Evolutionary conservation across 2,888 invertebrate genomes (phyloP).

Genomic region (Desoria tigrina): DNA sequence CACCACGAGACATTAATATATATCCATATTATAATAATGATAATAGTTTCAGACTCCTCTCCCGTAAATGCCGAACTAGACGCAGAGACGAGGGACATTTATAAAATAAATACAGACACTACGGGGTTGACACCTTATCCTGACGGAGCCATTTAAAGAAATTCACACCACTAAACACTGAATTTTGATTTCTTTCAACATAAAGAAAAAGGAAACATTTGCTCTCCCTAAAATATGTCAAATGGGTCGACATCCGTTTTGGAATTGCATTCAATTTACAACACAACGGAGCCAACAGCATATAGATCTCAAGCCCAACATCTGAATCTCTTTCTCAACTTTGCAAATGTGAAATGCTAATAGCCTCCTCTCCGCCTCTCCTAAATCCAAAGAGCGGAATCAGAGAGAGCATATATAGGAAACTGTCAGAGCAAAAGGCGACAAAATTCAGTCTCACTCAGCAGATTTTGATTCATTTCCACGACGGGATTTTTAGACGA

Average conservation of each 20-base stretch:
- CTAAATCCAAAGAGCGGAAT: background rate
- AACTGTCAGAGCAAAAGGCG: slow-evolving; percentile 8
- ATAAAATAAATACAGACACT: too few species aligned
- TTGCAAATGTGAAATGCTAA: slow-evolving; percentile 3
- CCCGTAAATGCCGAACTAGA: too few species aligned
- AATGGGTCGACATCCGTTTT: slow-evolving; percentile 11
- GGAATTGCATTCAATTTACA: slow-evolving; percentile 7
- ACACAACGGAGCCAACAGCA: background rate
- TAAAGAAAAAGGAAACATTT: slow-evolving; percentile 28
- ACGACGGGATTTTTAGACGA: background rate
- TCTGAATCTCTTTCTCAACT: background rate
- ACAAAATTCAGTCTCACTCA: slow-evolving; percentile 12
- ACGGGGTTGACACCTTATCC: too few species aligned
- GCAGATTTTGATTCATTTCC: slow-evolving; percentile 15
- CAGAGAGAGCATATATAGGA: slow-evolving; percentile 8
- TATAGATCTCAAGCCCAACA: too few species aligned
- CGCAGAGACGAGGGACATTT: too few species aligned
- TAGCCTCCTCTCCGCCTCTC: too few species aligned
- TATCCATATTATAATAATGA: too few species aligned
- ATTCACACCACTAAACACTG: slow-evolving; percentile 11
- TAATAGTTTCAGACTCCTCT: too few species aligned
- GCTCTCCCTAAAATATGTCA: slow-evolving; percentile 10
- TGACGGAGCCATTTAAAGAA: background rate
- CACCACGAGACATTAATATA: background rate
- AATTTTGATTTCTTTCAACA: slow-evolving; percentile 10